Base-by-base conservation (phyloP, 2,888 invertebrate species). In the Dorcus parallelipipedus region DNA sequence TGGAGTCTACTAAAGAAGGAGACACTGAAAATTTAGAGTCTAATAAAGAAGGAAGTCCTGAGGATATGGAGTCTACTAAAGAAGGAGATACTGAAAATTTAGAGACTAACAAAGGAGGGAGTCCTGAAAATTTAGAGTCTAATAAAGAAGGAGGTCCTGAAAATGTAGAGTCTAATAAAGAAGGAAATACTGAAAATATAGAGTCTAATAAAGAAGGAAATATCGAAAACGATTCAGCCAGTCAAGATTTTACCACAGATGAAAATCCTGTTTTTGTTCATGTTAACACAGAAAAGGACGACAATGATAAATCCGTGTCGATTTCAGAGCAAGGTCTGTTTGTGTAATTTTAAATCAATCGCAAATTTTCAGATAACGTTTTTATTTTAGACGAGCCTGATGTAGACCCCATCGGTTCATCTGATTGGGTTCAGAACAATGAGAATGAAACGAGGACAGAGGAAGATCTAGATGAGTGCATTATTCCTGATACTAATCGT, bases 401-500 rank as follows among this genome's bases (percentile, higher is more conserved):
- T 56, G 67, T 67, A 49, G 68, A 69, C 56, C 69, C 69, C 4
- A 69, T 69, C 53, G 67, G 57, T 6, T 59, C 64, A 9, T 59
- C 63, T 45, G 67, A 63, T 42, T 59, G 65, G 67, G 67, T 67
- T 23, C 64, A 67, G 48, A 45, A 52, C 38, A 57, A 59, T 62
- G 70, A 17, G 75, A 75, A 74, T n/a, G 53, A 58, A 40, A 43
- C 43, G 17, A 50, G 53, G 9, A 51, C 47, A 6, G 40, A 40
- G 3, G 49, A 52, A 17, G 58, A 58, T 39, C 47, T 38, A 9
- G 59, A 59, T 26, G 56, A 59, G 33, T 88, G 87, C 59, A 80
- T 88, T 4, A 80, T 88, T 61, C 88, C 88, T 0, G 88, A 88
- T 69, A 86, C 86, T 0, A 86, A 86, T 58, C 79, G 87, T 59